Evolutionary conservation across 92 coral and sea anemone species (phyloP), one percentile per base, ranked within the genome.

Genomic region (Isaurus tuberculatus): DNA sequence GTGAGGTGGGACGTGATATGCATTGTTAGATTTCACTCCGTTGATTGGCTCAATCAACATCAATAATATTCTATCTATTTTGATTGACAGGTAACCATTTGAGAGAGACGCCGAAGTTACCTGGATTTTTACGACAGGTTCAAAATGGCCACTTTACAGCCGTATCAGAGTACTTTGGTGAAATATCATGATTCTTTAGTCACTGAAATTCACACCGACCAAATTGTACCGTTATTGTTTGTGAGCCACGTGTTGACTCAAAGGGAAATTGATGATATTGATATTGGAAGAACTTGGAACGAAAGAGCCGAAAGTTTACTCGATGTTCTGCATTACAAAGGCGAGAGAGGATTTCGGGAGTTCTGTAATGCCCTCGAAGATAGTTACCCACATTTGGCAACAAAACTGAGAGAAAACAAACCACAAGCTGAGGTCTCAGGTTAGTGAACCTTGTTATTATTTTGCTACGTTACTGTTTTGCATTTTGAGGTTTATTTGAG

Each of bases 291-390:
- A 17, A 84, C 93, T 14, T 69, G 85, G 67, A 85, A 89, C 16
- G 98, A 93, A 57, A 89, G 94, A 57, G 82, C 83, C 36, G 98
- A 93, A 72, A 91, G 95, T 60, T 73, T 93, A 53, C 85, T 93
- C 51, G 98, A 93, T 64, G 88, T 93, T 16, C 89, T 93, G 20
- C 98, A 93, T 75, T 93, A 93, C 89, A 93, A 93, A 84, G 98
- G 94, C 36, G 95, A 92, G 57, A 75, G 87, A 61, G 98, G 93
- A 9, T 93, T 91, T 83, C 79, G 88, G 8, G 98, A 93, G 85
- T 87, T 93, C 16, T 91, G 95, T 86, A 85, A 58, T 46, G 92
- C 92, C 26, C 81, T 93, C 40, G 94, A 91, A 37, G 98, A 93
- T 27, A 75, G 85, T 0, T 86, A 85, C 73, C 98, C 98, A 0